These are phyloP conservation scores for Drosophila paranaensis DNA, from an alignment of 2,888 invertebrate species.

Conservation along the genomic window DNA sequence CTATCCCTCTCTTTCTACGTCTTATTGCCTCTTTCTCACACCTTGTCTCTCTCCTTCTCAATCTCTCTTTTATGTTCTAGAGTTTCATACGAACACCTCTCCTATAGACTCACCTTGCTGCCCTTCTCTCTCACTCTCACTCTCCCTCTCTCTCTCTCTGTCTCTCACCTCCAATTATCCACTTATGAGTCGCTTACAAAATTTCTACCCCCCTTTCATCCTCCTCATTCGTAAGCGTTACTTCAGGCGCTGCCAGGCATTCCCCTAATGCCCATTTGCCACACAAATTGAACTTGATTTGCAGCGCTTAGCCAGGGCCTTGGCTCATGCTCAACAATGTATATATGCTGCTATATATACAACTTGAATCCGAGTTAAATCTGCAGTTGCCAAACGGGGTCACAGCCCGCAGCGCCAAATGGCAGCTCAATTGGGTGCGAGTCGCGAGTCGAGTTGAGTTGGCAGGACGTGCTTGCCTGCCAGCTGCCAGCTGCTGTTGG, in stretches of 20 bases:
- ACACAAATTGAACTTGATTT: constrained; percentile 8
- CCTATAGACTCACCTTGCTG: too few relatives aligned
- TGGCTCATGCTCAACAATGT: background rate
- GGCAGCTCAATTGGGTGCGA: background rate
- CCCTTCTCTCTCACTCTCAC: too few relatives aligned
- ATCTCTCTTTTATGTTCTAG: background rate
- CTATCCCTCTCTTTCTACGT: too few relatives aligned
- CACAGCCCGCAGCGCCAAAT: background rate
- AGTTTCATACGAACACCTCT: too few relatives aligned
- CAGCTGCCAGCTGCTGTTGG: too few relatives aligned
- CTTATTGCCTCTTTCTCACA: too few relatives aligned
- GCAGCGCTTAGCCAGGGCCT: background rate
- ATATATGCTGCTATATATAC: background rate
- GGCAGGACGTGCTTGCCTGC: constrained; percentile 8
- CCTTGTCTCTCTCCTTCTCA: too few relatives aligned
- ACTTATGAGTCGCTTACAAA: constrained; percentile 2
- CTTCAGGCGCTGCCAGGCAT: background rate
- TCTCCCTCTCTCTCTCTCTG: background rate
- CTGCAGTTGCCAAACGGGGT: constrained; percentile 44
- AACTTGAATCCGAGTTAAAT: constrained; percentile 19
- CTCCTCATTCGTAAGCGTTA: constrained; percentile 5
- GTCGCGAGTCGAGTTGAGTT: background rate
- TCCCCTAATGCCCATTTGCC: background rate
- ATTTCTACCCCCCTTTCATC: too few relatives aligned
- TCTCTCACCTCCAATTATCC: background rate